phyloP scores from a whole-genome alignment of 2,113 vertebrate genomes.

The Chinchilla lanigera region DNA sequence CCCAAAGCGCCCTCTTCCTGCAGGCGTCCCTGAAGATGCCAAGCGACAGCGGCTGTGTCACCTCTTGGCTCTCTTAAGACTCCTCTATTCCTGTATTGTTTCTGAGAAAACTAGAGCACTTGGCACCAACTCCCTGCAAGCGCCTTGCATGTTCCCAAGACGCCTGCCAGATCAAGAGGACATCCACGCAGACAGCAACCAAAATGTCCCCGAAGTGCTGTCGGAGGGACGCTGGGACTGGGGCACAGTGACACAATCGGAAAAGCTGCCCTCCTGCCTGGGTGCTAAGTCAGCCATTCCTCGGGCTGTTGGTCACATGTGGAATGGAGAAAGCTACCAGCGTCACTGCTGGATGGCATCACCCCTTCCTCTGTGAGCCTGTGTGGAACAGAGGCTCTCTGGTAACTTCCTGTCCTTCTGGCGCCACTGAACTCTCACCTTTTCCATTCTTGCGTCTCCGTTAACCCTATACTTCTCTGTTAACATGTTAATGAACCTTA shows the following conservation, averaged over 20 bases:
- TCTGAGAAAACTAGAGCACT: neutral
- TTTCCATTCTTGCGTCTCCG: neutral
- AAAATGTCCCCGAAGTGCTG: neutral
- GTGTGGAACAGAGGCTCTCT: too few species aligned
- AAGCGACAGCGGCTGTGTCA: rapidly evolving
- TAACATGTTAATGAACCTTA: neutral
- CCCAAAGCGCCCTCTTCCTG: neutral
- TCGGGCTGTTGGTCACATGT: neutral
- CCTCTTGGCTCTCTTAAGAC: neutral
- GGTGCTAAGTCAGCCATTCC: neutral
- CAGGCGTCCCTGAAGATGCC: neutral
- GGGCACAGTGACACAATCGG: neutral
- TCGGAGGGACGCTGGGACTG: neutral
- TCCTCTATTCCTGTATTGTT: neutral
- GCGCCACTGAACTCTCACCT: neutral
- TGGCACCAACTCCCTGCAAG: neutral
- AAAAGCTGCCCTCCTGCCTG: neutral
- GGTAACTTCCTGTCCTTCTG: neutral
- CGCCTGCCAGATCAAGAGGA: neutral
- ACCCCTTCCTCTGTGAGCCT: neutral
- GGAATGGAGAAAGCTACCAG: neutral
- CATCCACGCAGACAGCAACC: too few species aligned
- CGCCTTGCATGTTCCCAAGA: neutral
- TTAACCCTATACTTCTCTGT: neutral
- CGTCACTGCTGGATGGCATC: neutral